These are phyloP conservation scores for Anoplophora glabripennis DNA, from an alignment of 1,140 invertebrate species.

Conservation along the genomic window DNA sequence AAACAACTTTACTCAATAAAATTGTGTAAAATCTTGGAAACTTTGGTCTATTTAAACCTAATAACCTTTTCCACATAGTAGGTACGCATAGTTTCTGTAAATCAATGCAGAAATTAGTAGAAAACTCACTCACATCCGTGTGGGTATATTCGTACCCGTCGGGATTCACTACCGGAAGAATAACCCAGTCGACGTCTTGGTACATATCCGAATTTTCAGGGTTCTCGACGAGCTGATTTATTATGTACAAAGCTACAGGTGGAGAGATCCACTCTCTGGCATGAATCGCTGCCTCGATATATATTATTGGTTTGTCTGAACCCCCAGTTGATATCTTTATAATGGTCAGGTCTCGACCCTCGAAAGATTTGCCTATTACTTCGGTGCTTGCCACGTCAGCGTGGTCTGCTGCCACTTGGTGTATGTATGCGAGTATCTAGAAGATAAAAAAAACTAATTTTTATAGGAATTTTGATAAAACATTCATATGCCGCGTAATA, in stretches of 20 bases:
- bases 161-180: conserved; percentile 70
- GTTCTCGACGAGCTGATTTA: conserved; percentile 57
- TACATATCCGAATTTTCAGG: conserved; percentile 45
- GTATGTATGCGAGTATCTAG: conserved; percentile 52
- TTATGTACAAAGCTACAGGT: conserved; percentile 61
- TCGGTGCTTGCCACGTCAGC: conserved; percentile 50
- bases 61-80: too few relatives aligned
- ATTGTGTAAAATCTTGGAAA: too few relatives aligned
- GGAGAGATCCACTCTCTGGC: conserved; percentile 70
- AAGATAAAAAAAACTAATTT: conserved; percentile 13
- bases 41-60: too few relatives aligned
- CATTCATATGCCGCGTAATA: too few relatives aligned
- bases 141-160: conserved; percentile 64
- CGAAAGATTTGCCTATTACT: conserved; percentile 59
- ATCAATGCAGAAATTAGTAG: too few relatives aligned
- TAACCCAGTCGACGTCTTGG: conserved; percentile 61
- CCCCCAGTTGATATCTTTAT: conserved; percentile 21
- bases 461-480: too few relatives aligned
- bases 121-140: conserved; percentile 47
- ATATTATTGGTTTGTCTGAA: conserved; percentile 55
- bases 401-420: conserved; percentile 46
- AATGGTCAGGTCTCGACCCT: conserved; percentile 48
- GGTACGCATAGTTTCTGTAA: too few relatives aligned
- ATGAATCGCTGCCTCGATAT: conserved; percentile 65
- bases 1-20: too few relatives aligned